These are phyloP conservation scores for Leptinotarsa juncta DNA, from an alignment of 2,888 invertebrate genomes.

Conservation along the genomic window DNA sequence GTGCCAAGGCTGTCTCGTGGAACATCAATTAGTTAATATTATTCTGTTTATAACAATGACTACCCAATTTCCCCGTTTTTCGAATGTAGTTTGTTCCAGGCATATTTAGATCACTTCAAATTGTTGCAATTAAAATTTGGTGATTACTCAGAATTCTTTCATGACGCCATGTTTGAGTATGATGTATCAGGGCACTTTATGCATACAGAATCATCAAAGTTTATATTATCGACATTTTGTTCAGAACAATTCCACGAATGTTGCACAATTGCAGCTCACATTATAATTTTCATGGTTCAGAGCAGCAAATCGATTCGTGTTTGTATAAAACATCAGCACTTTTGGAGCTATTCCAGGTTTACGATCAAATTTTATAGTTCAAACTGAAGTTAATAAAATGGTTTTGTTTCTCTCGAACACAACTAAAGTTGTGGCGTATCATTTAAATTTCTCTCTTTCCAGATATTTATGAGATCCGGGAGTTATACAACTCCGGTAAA, in stretches of 20 bases:
- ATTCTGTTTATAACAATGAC: too few species aligned
- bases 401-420: conserved; percentile 5
- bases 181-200: neutral
- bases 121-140: too few species aligned
- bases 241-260: conserved; percentile 5
- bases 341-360: conserved; percentile 14
- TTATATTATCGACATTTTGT: conserved; percentile 1
- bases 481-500: conserved; percentile 2
- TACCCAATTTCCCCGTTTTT: too few species aligned
- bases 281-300: conserved; percentile 7
- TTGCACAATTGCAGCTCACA: conserved; percentile 2
- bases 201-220: neutral
- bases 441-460: conserved; percentile 9
- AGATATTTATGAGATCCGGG: conserved; percentile 11
- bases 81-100: too few species aligned
- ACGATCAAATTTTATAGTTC: conserved; percentile 19
- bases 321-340: conserved; percentile 20
- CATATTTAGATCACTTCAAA: too few species aligned
- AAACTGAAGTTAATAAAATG: conserved; percentile 5
- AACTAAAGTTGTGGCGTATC: neutral
- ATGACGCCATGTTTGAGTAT: too few species aligned
- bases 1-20: too few species aligned
- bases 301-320: conserved; percentile 10
- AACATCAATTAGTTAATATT: too few species aligned
- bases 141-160: too few species aligned